These are phyloP conservation scores for Congeria kusceri DNA, from an alignment of 2,888 invertebrate species.

Conservation along the genomic window DNA sequence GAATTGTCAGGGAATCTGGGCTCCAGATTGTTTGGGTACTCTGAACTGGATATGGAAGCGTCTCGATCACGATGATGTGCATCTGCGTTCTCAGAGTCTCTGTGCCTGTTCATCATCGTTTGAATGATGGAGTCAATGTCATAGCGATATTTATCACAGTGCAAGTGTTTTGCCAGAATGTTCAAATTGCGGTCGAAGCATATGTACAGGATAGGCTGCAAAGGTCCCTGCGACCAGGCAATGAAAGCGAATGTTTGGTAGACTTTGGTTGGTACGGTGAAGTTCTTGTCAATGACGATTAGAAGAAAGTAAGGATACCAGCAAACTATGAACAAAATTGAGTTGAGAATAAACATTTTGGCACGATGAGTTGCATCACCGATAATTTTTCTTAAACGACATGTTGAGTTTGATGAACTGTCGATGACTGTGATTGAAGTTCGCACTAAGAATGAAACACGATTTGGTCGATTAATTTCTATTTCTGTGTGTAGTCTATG, in stretches of 20 bases:
- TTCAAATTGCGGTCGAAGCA: slow-evolving; percentile 84
- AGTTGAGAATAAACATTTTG: slow-evolving; percentile 82
- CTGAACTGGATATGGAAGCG: slow-evolving; percentile 18
- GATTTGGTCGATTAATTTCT: slow-evolving; percentile 80
- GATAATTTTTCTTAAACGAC: slow-evolving; percentile 77
- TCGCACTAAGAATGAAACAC: slow-evolving; percentile 82
- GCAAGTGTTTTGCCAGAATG: slow-evolving; percentile 76
- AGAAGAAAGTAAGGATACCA: slow-evolving; percentile 85
- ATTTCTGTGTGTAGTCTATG: slow-evolving; percentile 84
- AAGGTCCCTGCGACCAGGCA: slow-evolving; percentile 84
- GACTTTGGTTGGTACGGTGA: slow-evolving; percentile 82
- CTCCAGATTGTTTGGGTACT: slow-evolving; percentile 16
- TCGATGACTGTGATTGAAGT: slow-evolving; percentile 81
- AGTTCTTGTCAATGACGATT: slow-evolving; percentile 82
- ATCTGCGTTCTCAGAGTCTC: slow-evolving; percentile 42
- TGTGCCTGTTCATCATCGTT: slow-evolving; percentile 67
- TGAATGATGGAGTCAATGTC: slow-evolving; percentile 70
- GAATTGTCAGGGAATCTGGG: slow-evolving; percentile 18
- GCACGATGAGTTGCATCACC: slow-evolving; percentile 82
- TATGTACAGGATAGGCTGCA: slow-evolving; percentile 84
- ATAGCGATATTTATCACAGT: slow-evolving; percentile 76
- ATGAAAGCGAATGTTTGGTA: slow-evolving; percentile 85
- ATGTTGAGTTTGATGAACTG: slow-evolving; percentile 70
- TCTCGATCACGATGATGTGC: slow-evolving; percentile 28
- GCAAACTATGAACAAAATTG: slow-evolving; percentile 81